phyloP scores from a whole-genome alignment of 2,888 invertebrate species.

The Abscondita cerata region DNA sequence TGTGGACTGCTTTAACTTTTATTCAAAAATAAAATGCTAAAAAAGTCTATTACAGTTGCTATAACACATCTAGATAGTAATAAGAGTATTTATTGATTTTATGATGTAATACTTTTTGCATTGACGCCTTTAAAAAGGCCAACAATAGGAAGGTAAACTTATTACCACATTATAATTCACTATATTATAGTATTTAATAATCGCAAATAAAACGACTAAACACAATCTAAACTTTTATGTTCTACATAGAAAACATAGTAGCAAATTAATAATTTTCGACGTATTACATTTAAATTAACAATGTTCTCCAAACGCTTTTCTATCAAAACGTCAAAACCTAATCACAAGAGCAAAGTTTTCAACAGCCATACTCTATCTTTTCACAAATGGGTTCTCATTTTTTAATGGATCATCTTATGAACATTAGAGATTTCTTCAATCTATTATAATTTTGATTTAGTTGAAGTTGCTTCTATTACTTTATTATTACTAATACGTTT shows the following conservation, averaged over 20 bases:
- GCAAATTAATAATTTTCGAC: conserved; percentile 9
- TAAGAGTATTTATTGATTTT: conserved; percentile 25
- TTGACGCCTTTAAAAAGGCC: conserved; percentile 22
- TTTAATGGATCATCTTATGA: conserved; percentile 17
- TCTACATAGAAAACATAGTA: conserved; percentile 13
- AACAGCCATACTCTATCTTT: conserved; percentile 20
- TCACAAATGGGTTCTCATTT: conserved; percentile 16
- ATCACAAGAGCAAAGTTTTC: conserved; percentile 9
- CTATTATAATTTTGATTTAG: background rate
- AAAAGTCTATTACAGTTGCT: conserved; percentile 30
- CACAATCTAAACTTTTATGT: conserved; percentile 1
- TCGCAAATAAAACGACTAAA: background rate
- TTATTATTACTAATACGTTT: background rate
- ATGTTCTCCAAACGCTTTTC: background rate
- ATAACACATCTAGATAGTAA: conserved; percentile 24
- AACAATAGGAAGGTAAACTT: conserved; percentile 18
- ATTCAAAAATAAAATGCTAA: conserved; percentile 34
- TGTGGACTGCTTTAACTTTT: conserved; percentile 20
- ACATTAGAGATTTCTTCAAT: conserved; percentile 16
- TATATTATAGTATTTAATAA: conserved; percentile 15
- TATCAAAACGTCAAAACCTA: conserved; percentile 21
- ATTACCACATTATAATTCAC: conserved; percentile 21
- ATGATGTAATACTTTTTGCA: conserved; percentile 22
- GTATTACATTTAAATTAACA: conserved; percentile 24
- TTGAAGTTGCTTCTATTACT: background rate